phyloP scores from a whole-genome alignment of 2,797 vertebrate genomes.

The Micropoecilia bifurca region DNA sequence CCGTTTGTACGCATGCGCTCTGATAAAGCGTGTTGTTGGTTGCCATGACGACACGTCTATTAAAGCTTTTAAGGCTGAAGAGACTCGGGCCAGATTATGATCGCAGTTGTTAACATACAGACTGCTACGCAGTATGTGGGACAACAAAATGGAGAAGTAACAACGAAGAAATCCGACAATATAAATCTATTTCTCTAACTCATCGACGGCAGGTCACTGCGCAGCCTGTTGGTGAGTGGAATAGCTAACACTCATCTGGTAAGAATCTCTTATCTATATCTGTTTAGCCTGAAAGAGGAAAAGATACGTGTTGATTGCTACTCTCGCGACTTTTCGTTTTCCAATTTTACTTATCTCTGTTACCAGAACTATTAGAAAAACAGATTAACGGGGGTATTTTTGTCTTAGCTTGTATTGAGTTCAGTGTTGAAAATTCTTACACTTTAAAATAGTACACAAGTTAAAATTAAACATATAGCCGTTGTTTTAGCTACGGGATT shows the following conservation, averaged over 20 bases:
- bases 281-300: not conserved
- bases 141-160: slow-evolving; percentile 23
- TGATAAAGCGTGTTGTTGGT: slow-evolving; percentile 75
- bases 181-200: not conserved
- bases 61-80: slow-evolving; percentile 67
- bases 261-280: not conserved
- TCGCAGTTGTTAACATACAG: slow-evolving; percentile 50
- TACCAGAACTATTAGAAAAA: not conserved
- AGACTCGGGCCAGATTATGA: slow-evolving; percentile 72
- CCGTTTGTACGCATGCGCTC: slow-evolving; percentile 67
- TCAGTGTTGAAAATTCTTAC: not conserved
- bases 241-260: not conserved
- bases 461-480: not conserved
- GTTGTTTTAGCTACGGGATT: not conserved
- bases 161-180: not conserved
- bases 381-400: not conserved
- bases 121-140: slow-evolving; percentile 32
- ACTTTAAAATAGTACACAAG: not conserved
- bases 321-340: not conserved
- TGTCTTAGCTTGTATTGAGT: not conserved
- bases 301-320: fast-evolving
- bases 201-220: slow-evolving; percentile 4
- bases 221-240: slow-evolving; percentile 60
- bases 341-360: not conserved
- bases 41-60: slow-evolving; percentile 76